Evolutionary conservation across 2,113 vertebrate genomes (phyloP).

Genomic region (Pterophyllum scalare): DNA sequence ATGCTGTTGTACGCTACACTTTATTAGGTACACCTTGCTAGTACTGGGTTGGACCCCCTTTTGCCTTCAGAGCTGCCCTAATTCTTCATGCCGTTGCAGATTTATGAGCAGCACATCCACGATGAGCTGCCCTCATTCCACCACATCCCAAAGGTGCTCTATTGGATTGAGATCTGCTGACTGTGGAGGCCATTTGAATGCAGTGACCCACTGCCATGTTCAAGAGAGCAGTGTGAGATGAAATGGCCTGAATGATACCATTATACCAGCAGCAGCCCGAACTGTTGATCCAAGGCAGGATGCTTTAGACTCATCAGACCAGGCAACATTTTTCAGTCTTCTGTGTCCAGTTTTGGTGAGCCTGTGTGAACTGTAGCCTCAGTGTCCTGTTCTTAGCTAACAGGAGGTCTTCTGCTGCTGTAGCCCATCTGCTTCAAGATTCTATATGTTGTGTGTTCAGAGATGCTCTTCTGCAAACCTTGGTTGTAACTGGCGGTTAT

Average conservation of each 20-base stretch:
- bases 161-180: no score
- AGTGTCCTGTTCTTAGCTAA: background rate
- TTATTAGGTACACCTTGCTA: background rate
- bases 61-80: background rate
- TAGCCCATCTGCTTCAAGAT: background rate
- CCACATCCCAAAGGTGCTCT: no score
- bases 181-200: no score
- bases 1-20: no score
- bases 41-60: background rate
- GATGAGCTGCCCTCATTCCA: no score
- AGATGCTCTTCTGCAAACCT: background rate
- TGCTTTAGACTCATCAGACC: background rate
- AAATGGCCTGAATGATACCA: no score
- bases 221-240: no score
- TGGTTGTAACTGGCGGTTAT: accelerated
- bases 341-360: background rate
- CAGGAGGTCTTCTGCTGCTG: background rate
- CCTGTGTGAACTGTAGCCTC: accelerated
- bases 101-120: accelerated
- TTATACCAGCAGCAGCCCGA: background rate
- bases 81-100: background rate
- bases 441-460: background rate
- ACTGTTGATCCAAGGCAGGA: background rate
- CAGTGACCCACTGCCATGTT: no score
- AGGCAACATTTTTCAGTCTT: background rate